Percentiles rank a stretch among this genome's conserved stretches.
phyloP scores from a whole-genome alignment of 2,888 invertebrate species.

The Hemithea aestivaria region DNA sequence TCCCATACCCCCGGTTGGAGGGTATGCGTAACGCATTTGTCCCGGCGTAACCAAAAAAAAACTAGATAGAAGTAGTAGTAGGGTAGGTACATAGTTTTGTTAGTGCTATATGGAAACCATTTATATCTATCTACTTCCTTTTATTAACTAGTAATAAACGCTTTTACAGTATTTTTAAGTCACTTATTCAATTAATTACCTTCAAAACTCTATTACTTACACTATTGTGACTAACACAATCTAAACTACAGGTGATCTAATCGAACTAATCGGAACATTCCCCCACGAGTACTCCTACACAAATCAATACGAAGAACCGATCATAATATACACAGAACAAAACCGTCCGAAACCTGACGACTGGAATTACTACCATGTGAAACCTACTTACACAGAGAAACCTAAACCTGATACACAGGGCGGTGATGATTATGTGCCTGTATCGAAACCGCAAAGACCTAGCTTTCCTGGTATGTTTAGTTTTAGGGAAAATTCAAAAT shows the following conservation, averaged over 20 bases:
- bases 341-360: slow-evolving; percentile 58
- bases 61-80: too few relatives aligned
- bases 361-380: slow-evolving; percentile 64
- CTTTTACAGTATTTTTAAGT: too few relatives aligned
- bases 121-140: too few relatives aligned
- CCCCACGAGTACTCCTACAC: slow-evolving; percentile 73
- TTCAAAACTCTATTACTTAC: slow-evolving; percentile 6
- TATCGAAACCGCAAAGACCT: slow-evolving; percentile 58
- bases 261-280: slow-evolving; percentile 72
- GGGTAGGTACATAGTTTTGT: too few relatives aligned
- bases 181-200: slow-evolving; percentile 3
- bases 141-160: too few relatives aligned
- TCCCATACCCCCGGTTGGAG: too few relatives aligned
- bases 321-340: slow-evolving; percentile 70
- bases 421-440: slow-evolving; percentile 72
- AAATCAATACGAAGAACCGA: slow-evolving; percentile 70
- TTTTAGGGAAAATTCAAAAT: too few relatives aligned
- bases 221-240: slow-evolving; percentile 30
- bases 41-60: too few relatives aligned
- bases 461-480: slow-evolving; percentile 61
- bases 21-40: too few relatives aligned
- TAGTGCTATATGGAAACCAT: too few relatives aligned
- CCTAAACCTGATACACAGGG: slow-evolving; percentile 18
- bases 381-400: slow-evolving; percentile 70
- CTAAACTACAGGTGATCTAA: slow-evolving; percentile 68